Evolutionary conservation across 2,797 vertebrate species (phyloP).

Genomic region (Rhynchonycteris naso): DNA sequence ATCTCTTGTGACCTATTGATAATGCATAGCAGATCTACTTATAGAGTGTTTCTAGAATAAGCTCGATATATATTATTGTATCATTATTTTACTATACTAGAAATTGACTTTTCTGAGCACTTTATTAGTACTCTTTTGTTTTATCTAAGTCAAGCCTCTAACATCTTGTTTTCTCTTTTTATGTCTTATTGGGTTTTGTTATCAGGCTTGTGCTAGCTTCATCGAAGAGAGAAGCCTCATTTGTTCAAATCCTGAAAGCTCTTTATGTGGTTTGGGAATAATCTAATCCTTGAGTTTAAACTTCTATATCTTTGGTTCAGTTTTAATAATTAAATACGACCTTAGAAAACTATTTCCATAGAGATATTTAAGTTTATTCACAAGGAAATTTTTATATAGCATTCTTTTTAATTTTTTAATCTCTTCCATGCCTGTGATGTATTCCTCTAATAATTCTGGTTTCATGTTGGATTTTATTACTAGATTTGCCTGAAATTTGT

Average conservation of each 20-base stretch:
- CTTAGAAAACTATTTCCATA: not conserved
- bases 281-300: conserved; percentile 24
- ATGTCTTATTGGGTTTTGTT: not conserved
- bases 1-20: not conserved
- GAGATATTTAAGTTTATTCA: not conserved
- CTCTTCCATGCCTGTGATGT: not conserved
- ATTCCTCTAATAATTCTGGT: conserved; percentile 42
- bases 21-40: not conserved
- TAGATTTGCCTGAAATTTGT: conserved; percentile 11
- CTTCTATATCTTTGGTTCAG: not conserved
- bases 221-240: not conserved
- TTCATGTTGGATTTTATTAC: conserved; percentile 5
- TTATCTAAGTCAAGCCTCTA: conserved; percentile 28
- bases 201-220: not conserved
- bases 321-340: conserved; percentile 33
- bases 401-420: not conserved
- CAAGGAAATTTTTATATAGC: not conserved
- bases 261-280: not conserved
- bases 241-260: not conserved
- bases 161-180: not conserved
- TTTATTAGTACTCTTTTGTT: not conserved
- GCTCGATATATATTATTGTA: not conserved
- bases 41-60: not conserved
- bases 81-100: not conserved
- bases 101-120: not conserved